phyloP scores from a whole-genome alignment of 1,140 invertebrate genomes.

The Micrasema minimum region DNA sequence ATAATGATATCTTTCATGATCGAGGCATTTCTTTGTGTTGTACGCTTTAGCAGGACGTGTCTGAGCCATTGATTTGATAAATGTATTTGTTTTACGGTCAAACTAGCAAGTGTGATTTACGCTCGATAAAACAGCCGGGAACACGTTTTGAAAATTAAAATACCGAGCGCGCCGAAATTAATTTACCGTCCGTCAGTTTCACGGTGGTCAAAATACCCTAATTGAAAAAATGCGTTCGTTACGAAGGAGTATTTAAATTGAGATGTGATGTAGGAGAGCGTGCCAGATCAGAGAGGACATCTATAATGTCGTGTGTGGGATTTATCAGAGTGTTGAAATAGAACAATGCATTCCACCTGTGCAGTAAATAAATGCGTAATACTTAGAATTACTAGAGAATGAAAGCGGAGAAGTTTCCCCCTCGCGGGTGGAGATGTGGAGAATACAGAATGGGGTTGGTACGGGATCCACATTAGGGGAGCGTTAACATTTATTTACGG shows the following conservation, averaged over 20 bases:
- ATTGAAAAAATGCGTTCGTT: no score
- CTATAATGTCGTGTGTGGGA: no score
- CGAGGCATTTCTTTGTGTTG: constrained; percentile 21
- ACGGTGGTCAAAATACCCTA: background rate
- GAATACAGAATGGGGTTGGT: constrained; percentile 23
- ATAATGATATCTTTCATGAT: constrained; percentile 10
- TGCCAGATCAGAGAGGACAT: no score
- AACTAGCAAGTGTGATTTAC: constrained; percentile 22
- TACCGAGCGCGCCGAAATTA: constrained; percentile 1
- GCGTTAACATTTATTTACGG: constrained; percentile 53
- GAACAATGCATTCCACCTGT: constrained; percentile 15
- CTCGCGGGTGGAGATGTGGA: constrained; percentile 13
- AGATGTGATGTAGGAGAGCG: background rate
- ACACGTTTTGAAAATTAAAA: constrained; percentile 20
- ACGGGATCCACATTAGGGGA: constrained; percentile 44
- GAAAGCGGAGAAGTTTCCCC: constrained; percentile 41
- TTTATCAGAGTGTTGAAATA: background rate
- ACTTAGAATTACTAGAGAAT: constrained; percentile 46
- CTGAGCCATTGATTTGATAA: constrained; percentile 31
- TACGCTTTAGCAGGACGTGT: constrained; percentile 6
- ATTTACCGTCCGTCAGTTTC: constrained; percentile 3
- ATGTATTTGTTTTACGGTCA: constrained; percentile 33
- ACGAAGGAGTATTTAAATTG: constrained; percentile 3
- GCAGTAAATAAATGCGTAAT: constrained; percentile 49
- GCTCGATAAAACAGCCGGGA: background rate